Evolutionary conservation across 2,797 vertebrate species (phyloP), one percentile per base, ranked within the genome.

Genomic region (Lagorchestes hirsutus): DNA sequence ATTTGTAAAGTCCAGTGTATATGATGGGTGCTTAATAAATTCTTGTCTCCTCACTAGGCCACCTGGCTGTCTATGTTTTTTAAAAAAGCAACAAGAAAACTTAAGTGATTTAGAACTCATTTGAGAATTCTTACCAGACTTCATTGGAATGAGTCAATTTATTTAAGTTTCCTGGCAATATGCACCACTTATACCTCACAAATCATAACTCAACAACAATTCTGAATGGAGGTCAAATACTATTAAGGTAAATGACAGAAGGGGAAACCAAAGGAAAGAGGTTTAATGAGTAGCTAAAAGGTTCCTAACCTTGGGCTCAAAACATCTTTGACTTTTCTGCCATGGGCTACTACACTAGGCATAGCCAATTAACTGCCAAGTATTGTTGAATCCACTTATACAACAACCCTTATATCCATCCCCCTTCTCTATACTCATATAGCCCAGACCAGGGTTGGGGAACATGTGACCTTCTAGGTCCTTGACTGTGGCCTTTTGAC

Each of bases 191-290:
- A 8, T 40, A 46, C 3, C 0, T 82, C 40, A 82, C 40, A 62
- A 93, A 50, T 55, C n/a, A 96, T 94, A 58, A 46, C 22, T 13
- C 24, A 52, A 13, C n/a, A 31, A 56, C 13, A 82, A 54, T 90
- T 92, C 52, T 92, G 28, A 95, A 0, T 54, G 46, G 18, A 31
- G 52, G 90, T 28, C 34, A 54, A 34, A 57, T 58, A 55, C 54
- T 87, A 54, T 29, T 13, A 11, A 40, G 54, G 46, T 4, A n/a
- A 34, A 59, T 11, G 0, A 5, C 27, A 56, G 31, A 82, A 87
- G 56, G 54, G 91, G 28, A 24, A 2, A 0, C 0, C 16, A 40
- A 54, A 0, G 16, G 18, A 4, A n/a, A 55, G 55, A 56, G 4
- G 4, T 46, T 40, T 24, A 82, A 40, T 74, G n/a, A 82, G 8